Base-by-base conservation (phyloP, 2,113 vertebrate genomes). In the Martes martes region DNA sequence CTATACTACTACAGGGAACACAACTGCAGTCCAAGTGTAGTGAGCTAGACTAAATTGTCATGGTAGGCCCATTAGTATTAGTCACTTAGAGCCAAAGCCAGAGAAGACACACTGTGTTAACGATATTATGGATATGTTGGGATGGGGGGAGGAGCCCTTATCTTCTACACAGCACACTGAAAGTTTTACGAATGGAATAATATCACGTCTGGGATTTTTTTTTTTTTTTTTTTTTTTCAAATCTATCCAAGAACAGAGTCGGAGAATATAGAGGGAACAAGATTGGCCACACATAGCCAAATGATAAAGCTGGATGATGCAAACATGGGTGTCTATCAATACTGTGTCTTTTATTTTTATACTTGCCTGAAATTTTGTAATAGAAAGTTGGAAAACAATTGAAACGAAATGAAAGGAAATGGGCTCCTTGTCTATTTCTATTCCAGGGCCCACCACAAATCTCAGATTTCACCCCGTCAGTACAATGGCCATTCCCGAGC, bases 161-260 rank as follows among this genome's bases (percentile, higher is more conserved):
- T 33, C 31, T 36, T 96, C 85, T 61, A 39, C 1, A 80, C 1
- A 59, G 16, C 15, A 55, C 3, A 11, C 7, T 61, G 55, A 95
- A 73, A 55, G 45, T 11, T 18, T 87, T 87, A 50, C 11, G 36
- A 4, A n/a, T 57, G 14, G 16, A 50, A 61, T 67, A 83, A 55
- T 14, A 16, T 28, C 39, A 55, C 18, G 0, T 28, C 10, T 55
- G 21, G 26, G 18, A 31, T 65, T 94, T 90, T 16, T 21, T 55
- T 55, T 95, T 89, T 21, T 55, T 55, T 95, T 89, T 57, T 95
- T 89, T 52, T 55, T 55, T 95, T 89, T 59, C 28, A 52, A 39
- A 57, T 50, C 4, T 88, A 39, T 47, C 9, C 5, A 73, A 11
- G 52, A 4, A 11, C 6, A 92, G 19, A 52, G 1, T 73, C 19